Percentiles rank a stretch among this genome's conserved stretches.
Evolutionary conservation across 2,888 invertebrate species (phyloP).

Genomic region (Phorcus lineatus): DNA sequence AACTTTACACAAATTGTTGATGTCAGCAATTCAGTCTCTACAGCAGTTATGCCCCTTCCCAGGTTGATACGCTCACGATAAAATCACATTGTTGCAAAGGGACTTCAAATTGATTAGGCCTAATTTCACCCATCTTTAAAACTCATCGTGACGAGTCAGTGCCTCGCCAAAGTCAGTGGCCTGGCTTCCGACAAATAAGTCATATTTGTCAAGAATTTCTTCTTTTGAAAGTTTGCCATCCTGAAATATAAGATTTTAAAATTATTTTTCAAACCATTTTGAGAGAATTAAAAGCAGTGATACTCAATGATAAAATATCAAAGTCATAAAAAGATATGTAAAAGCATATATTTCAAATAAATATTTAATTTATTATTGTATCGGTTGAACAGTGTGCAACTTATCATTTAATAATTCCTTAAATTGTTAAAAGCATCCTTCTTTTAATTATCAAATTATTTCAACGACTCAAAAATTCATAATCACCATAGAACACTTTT

Average conservation of each 20-base stretch:
- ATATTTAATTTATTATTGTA: too few species aligned
- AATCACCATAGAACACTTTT: background rate
- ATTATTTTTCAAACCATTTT: background rate
- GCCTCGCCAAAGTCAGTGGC: constrained; percentile 99
- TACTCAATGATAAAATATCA: background rate
- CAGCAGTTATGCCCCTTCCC: background rate
- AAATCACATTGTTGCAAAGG: too few species aligned
- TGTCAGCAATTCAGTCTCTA: background rate
- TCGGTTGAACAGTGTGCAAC: too few species aligned
- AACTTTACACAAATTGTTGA: too few species aligned
- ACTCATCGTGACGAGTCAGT: constrained; percentile 94
- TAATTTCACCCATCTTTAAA: constrained; percentile 78
- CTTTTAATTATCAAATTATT: too few species aligned
- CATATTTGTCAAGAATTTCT: constrained; percentile 95
- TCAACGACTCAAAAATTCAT: too few species aligned
- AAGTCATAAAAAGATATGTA: background rate
- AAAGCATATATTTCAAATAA: too few species aligned
- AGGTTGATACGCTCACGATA: background rate
- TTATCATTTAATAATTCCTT: too few species aligned
- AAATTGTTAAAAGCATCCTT: too few species aligned
- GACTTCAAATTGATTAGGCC: background rate
- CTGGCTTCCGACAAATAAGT: constrained; percentile 98
- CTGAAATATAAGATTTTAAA: constrained; percentile 56
- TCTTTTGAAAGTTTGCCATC: constrained; percentile 92
- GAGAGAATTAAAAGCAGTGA: background rate